These are phyloP conservation scores for Cheumatopsyche charites DNA, from an alignment of 1,140 invertebrate genomes.

Conservation along the genomic window DNA sequence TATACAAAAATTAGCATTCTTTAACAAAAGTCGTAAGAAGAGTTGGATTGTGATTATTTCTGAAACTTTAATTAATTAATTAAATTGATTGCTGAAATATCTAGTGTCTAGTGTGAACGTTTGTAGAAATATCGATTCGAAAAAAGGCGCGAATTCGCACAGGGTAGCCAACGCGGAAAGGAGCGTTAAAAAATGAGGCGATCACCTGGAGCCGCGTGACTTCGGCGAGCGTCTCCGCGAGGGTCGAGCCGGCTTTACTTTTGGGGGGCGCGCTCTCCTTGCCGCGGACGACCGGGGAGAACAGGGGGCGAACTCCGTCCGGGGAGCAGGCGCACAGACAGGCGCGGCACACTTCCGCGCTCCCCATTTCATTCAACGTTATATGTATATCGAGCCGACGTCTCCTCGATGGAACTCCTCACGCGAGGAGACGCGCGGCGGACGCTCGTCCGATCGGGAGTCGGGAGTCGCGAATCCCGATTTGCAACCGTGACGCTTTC, in stretches of 20 bases:
- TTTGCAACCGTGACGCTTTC: background rate
- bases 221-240: background rate
- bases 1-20: no score
- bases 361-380: no score
- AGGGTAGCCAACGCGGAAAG: background rate
- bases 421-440: background rate
- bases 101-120: no score
- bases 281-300: background rate
- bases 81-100: no score
- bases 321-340: background rate
- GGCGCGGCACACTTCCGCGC: slow-evolving; percentile 15
- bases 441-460: background rate
- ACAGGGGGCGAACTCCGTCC: background rate
- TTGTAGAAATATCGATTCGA: no score
- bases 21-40: no score
- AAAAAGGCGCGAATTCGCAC: background rate
- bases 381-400: background rate
- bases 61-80: no score
- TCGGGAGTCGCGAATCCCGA: background rate
- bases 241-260: background rate
- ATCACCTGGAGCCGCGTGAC: slow-evolving; percentile 15
- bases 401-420: background rate
- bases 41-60: no score
- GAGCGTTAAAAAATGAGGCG: background rate
- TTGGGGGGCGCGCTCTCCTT: background rate